Conservation (phyloP, 2,113 vertebrate species). For the Euleptes europaea region DNA sequence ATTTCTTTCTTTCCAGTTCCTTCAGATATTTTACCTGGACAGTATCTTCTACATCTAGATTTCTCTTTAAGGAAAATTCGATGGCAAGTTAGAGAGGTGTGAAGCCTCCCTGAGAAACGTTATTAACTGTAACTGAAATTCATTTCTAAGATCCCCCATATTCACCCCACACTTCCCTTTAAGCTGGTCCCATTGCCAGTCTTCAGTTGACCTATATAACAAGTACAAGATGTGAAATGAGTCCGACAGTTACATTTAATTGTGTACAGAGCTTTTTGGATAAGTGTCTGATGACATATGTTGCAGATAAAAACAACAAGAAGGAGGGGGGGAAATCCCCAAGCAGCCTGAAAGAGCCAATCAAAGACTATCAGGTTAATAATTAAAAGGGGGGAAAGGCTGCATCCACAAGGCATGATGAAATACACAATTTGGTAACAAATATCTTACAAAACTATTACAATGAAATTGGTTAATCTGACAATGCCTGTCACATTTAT, state of each 20-base stretch:
- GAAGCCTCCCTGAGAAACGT: not conserved
- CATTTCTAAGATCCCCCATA: not conserved
- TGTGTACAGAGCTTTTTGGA: not conserved
- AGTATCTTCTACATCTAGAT: not conserved
- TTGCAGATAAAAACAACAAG: not conserved
- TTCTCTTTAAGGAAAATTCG: not conserved
- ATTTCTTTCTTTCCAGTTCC: not conserved
- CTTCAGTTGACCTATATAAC: not conserved
- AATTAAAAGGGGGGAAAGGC: too few species aligned
- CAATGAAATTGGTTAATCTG: not conserved
- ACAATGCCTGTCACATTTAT: not conserved
- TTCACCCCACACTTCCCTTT: not conserved
- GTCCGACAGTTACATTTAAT: not conserved
- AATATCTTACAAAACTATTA: not conserved
- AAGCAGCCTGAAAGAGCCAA: not conserved
- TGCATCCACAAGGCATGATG: not conserved
- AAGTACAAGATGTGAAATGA: not conserved
- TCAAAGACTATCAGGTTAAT: too few species aligned
- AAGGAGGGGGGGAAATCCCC: not conserved
- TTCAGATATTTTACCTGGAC: not conserved
- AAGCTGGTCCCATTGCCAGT: not conserved
- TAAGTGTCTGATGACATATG: not conserved
- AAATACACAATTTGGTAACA: not conserved
- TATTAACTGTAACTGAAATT: not conserved
- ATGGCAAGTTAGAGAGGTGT: not conserved